Base-by-base conservation (phyloP, 2,797 vertebrate genomes). In the Anableps anableps region DNA sequence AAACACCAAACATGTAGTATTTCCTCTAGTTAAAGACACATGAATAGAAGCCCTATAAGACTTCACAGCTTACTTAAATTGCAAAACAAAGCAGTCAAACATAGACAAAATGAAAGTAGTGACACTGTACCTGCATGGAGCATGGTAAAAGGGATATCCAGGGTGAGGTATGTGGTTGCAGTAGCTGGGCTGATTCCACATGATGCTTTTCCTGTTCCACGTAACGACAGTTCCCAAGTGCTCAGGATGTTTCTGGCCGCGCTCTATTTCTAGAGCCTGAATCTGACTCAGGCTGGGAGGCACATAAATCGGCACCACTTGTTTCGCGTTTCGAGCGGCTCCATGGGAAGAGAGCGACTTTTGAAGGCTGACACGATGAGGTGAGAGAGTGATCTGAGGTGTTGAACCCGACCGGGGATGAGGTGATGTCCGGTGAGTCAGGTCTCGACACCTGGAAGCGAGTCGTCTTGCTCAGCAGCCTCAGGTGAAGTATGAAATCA, bases 181-280 rank as follows among this genome's bases (percentile, higher is more conserved):
- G 95, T 95, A 96, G 90, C 94, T 94, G 72, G 95, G 87, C 88
- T 94, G 96, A 87, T 93, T 96, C 92, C 96, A 96, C 97, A 98
- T 97, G 88, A 80, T 88, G 86, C 79, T 79, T 86, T 85, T 90
- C 78, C 86, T 85, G 77, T 84, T 94, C 90, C 84, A 80, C 78
- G 84, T 58, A 79, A 80, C 48, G 74, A 74, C 75, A 86, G 78
- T 85, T 88, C 77, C 71, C 81, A 48, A 78, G 78, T 79, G 72
- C 29, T 31, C 45, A 81, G 60, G 73, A 53, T 0, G 73, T 50
- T 75, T 73, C 62, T 75, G 58, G 68, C 71, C 0, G 16, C n/a
- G 72, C 79, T 88, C 84, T 90, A 82, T 91, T 89, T 91, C 78
- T 75, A 76, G 84, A 45, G 70, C 79, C 2, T 74, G 90, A 85